Percentiles rank a stretch among this genome's conserved stretches.
Evolutionary conservation across 2,113 vertebrate genomes (phyloP).

Genomic region (Megaceryle torquata): DNA sequence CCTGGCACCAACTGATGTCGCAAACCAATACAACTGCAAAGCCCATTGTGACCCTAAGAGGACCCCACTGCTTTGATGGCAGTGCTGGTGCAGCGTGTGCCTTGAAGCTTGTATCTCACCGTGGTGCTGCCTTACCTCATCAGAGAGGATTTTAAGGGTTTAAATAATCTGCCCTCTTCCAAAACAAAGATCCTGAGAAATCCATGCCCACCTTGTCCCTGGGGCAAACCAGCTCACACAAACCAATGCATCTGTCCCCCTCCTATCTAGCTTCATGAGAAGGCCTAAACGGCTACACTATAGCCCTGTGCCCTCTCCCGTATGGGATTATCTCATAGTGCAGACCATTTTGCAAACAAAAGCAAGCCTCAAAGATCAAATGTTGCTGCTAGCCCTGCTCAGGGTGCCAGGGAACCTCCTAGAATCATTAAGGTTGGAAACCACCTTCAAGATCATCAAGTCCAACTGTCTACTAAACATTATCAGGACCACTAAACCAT

Average conservation of each 20-base stretch:
- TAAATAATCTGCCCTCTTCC: neutral
- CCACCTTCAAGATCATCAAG: no score
- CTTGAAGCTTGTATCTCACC: accelerated
- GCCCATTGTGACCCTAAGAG: neutral
- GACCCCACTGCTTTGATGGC: neutral
- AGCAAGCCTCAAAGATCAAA: neutral
- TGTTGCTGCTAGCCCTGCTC: neutral
- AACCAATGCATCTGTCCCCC: neutral
- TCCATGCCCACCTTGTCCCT: neutral
- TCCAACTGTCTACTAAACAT: no score
- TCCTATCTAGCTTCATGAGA: neutral
- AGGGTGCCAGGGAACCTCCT: neutral
- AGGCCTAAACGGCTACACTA: neutral
- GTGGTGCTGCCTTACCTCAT: neutral
- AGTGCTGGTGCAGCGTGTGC: neutral
- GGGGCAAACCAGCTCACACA: neutral
- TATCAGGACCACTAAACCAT: no score
- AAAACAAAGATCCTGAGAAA: neutral
- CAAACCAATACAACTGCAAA: neutral
- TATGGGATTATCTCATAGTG: neutral
- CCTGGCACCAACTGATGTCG: neutral
- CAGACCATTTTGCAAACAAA: neutral
- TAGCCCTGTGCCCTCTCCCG: neutral
- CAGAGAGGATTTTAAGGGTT: neutral
- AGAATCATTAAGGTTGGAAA: no score